Percentiles rank a stretch among this genome's conserved stretches.
Conservation (phyloP, 1,140 invertebrate species). For the Drosophila micromelanica region DNA sequence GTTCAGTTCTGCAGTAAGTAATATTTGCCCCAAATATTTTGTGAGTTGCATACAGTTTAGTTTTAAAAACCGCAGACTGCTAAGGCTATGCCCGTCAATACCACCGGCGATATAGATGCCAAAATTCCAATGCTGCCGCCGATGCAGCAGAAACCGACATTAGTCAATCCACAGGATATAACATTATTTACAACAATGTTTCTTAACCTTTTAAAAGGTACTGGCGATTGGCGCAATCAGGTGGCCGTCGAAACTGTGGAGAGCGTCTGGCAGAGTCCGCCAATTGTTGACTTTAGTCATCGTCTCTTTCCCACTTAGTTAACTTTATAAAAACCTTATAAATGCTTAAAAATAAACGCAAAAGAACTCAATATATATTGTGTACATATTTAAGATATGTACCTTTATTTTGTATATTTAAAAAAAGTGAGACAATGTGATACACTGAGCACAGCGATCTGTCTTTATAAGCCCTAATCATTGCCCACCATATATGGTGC, state of each 20-base stretch:
- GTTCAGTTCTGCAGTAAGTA: slow-evolving; percentile 35
- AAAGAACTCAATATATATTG: no score
- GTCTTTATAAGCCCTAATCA: no score
- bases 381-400: no score
- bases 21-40: background rate
- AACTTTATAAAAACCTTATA: no score
- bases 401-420: no score
- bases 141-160: slow-evolving; percentile 30
- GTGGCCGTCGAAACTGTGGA: slow-evolving; percentile 62
- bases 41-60: background rate
- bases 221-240: slow-evolving; percentile 60
- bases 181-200: slow-evolving; percentile 65
- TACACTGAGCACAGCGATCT: no score
- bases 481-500: no score
- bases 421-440: no score
- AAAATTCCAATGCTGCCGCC: slow-evolving; percentile 49
- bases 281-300: slow-evolving; percentile 60
- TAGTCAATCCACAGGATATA: slow-evolving; percentile 58
- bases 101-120: background rate
- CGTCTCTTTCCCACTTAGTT: slow-evolving; percentile 54
- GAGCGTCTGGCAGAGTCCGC: slow-evolving; percentile 71
- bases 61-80: background rate
- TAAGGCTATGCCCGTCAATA: slow-evolving; percentile 32
- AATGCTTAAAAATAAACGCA: background rate
- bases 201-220: slow-evolving; percentile 52